phyloP scores from a whole-genome alignment of 2,113 vertebrate species.

The Haliaeetus leucogaster region DNA sequence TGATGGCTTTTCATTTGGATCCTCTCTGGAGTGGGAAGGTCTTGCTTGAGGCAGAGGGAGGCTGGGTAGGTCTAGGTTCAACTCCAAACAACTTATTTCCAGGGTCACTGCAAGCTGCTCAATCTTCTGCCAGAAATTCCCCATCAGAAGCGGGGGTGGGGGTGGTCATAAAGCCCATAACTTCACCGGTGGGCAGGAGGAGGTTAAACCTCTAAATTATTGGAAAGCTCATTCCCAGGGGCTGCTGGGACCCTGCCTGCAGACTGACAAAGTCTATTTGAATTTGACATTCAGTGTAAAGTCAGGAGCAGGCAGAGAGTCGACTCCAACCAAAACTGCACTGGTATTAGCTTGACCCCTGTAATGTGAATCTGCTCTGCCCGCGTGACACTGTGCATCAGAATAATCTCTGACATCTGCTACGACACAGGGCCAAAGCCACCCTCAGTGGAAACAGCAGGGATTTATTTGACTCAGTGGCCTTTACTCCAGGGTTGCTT shows the following conservation, averaged over 20 bases:
- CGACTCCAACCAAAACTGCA: background rate
- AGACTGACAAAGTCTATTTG: background rate
- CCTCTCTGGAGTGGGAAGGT: background rate
- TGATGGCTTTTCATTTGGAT: background rate
- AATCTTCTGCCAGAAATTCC: background rate
- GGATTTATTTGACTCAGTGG: background rate
- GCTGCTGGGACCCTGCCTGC: background rate
- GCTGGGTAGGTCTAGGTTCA: background rate
- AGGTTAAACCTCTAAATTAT: background rate
- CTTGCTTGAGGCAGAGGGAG: background rate
- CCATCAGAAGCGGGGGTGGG: background rate
- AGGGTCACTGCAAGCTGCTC: background rate
- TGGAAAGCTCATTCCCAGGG: background rate
- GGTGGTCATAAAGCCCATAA: background rate
- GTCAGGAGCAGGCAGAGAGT: background rate
- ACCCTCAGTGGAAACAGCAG: background rate
- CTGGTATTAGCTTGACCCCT: slow-evolving; percentile 35
- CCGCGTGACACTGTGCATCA: background rate
- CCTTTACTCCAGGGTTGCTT: background rate
- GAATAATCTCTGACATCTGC: background rate
- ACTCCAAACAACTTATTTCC: background rate
- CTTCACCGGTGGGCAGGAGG: background rate
- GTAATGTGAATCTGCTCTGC: background rate
- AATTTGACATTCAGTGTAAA: background rate
- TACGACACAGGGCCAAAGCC: background rate